A percentile compares a stretch with the other conserved stretches of the same genome.
These are phyloP conservation scores for Pachydiplax longipennis DNA, from an alignment of 2,888 invertebrate species.

Conservation along the genomic window DNA sequence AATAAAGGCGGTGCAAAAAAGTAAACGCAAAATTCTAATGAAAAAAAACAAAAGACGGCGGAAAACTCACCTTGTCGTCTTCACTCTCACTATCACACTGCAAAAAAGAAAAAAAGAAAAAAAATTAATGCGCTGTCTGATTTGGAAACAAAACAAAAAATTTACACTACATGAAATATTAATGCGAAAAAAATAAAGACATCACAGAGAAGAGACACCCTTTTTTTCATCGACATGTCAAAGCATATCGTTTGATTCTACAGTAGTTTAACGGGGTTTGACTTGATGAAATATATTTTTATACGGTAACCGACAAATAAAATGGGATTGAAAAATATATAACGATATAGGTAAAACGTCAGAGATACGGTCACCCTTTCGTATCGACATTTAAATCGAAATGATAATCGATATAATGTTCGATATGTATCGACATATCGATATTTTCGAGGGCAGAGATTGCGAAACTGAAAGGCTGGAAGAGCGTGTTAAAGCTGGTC, in stretches of 20 bases:
- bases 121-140: constrained; percentile 27
- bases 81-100: constrained; percentile 95
- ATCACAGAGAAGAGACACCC: background rate
- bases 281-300: no score
- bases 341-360: no score
- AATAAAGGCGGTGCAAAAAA: constrained; percentile 46
- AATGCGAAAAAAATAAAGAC: background rate
- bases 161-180: background rate
- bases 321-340: no score
- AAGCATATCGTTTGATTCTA: background rate
- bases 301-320: no score
- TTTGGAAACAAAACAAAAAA: constrained; percentile 22
- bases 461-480: no score
- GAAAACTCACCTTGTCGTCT: constrained; percentile 82
- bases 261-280: background rate
- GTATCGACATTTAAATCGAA: no score
- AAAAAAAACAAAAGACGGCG: constrained; percentile 52
- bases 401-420: no score
- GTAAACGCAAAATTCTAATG: constrained; percentile 47
- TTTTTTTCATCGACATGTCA: background rate
- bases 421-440: no score
- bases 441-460: no score
- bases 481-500: background rate
- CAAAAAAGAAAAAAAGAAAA: constrained; percentile 65
- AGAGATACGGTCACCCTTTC: no score